phyloP scores from a whole-genome alignment of 2,113 vertebrate species.

The Cardinalis cardinalis region DNA sequence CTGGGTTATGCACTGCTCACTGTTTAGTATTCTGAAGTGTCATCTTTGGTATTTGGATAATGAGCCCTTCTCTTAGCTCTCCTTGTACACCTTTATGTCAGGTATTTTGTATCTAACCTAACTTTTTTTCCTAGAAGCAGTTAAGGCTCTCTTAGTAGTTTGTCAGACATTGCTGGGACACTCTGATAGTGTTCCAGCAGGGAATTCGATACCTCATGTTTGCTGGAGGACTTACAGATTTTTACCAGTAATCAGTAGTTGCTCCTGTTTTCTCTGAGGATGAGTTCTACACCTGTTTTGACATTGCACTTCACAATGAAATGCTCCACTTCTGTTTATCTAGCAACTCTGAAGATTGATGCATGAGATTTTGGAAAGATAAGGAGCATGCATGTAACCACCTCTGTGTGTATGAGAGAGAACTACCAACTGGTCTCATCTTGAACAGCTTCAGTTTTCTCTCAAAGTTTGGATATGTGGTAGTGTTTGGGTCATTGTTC shows the following conservation, averaged over 20 bases:
- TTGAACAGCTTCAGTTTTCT: not conserved
- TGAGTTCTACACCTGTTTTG: not conserved
- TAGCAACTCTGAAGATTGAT: not conserved
- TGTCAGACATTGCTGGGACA: not conserved
- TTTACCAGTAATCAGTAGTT: not conserved
- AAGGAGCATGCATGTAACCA: not conserved
- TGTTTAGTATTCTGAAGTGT: not conserved
- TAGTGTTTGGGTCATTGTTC: not conserved
- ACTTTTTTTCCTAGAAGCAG: not conserved
- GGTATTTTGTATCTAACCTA: not conserved
- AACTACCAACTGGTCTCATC: not conserved
- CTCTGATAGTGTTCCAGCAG: not conserved
- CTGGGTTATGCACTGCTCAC: not conserved
- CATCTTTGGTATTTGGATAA: not conserved
- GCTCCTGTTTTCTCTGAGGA: not conserved
- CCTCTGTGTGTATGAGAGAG: not conserved
- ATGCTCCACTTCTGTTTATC: not conserved
- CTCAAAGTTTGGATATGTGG: not conserved
- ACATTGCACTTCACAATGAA: not conserved
- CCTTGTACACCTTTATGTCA: not conserved
- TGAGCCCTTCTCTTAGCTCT: constrained; percentile 8
- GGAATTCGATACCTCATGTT: constrained; percentile 31
- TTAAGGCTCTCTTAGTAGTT: not conserved
- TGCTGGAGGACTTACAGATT: not conserved
- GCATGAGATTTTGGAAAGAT: not conserved